phyloP scores from a whole-genome alignment of 2,888 invertebrate species.

The Melieria picta region DNA sequence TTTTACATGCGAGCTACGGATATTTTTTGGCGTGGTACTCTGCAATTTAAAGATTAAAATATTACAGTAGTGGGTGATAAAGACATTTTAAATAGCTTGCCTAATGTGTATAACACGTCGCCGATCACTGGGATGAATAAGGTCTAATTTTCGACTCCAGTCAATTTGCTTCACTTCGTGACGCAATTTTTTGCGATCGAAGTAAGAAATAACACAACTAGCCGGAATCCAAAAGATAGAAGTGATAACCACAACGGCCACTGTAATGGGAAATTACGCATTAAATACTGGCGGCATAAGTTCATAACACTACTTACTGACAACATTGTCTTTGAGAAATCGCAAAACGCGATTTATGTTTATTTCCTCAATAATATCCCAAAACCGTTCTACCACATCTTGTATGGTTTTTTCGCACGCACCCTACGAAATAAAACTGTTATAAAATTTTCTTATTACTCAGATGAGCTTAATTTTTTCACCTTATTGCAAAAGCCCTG shows the following conservation, averaged over 20 bases:
- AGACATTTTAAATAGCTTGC: slow-evolving; percentile 54
- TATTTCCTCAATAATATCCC: slow-evolving; percentile 97
- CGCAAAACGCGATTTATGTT: slow-evolving; percentile 92
- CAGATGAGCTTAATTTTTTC: slow-evolving; percentile 39
- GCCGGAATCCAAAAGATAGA: slow-evolving; percentile 96
- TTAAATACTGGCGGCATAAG: not conserved
- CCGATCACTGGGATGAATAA: slow-evolving; percentile 79
- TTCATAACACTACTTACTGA: slow-evolving; percentile 71
- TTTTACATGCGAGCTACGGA: slow-evolving; percentile 57
- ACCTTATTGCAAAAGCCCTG: slow-evolving; percentile 97
- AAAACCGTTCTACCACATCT: slow-evolving; percentile 94
- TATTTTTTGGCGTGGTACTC: slow-evolving; percentile 65
- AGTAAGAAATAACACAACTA: slow-evolving; percentile 86
- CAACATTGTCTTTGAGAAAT: slow-evolving; percentile 91
- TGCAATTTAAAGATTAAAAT: slow-evolving; percentile 41
- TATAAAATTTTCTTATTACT: not conserved
- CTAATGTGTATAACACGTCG: slow-evolving; percentile 76
- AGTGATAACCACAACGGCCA: slow-evolving; percentile 85
- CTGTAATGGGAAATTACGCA: slow-evolving; percentile 44
- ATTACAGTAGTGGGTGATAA: not conserved
- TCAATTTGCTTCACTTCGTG: slow-evolving; percentile 77
- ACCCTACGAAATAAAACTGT: slow-evolving; percentile 72
- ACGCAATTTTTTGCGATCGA: slow-evolving; percentile 80
- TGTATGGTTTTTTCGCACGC: slow-evolving; percentile 93
- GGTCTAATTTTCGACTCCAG: slow-evolving; percentile 76